These are phyloP conservation scores for Ptilonorhynchus violaceus DNA, from an alignment of 2,113 vertebrate species.

Conservation along the genomic window DNA sequence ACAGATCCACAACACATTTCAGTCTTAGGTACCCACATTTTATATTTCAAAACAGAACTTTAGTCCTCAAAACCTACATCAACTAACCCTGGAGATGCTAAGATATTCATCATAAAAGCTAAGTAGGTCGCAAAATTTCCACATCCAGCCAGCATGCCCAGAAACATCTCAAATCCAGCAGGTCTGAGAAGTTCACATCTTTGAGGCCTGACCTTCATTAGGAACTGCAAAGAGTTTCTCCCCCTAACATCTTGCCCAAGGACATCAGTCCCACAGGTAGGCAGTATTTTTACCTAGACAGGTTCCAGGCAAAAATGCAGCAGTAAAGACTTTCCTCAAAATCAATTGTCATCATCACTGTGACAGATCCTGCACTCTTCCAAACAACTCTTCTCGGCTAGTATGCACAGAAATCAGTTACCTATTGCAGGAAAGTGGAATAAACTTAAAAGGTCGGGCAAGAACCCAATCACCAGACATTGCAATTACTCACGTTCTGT, in stretches of 20 bases:
- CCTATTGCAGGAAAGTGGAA: background rate
- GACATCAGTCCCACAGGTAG: background rate
- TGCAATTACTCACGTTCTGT: background rate
- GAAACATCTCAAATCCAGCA: background rate
- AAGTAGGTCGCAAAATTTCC: background rate
- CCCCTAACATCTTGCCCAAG: background rate
- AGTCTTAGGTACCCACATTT: background rate
- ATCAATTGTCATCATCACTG: background rate
- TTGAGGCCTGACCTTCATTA: background rate
- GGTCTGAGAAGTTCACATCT: background rate
- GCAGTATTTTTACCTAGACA: background rate
- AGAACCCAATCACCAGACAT: background rate
- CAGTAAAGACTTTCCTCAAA: background rate
- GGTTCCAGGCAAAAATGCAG: background rate
- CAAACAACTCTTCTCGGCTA: background rate
- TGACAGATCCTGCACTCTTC: background rate
- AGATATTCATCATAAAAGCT: background rate
- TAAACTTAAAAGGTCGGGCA: background rate
- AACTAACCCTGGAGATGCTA: background rate
- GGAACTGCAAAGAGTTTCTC: background rate
- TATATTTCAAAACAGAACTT: background rate
- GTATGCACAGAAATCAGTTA: background rate
- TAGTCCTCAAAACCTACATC: background rate
- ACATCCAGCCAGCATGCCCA: background rate
- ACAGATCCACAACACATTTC: background rate